Evolutionary conservation across 1,140 invertebrate genomes (phyloP).

Genomic region (Pseudomyrmex concolor): DNA sequence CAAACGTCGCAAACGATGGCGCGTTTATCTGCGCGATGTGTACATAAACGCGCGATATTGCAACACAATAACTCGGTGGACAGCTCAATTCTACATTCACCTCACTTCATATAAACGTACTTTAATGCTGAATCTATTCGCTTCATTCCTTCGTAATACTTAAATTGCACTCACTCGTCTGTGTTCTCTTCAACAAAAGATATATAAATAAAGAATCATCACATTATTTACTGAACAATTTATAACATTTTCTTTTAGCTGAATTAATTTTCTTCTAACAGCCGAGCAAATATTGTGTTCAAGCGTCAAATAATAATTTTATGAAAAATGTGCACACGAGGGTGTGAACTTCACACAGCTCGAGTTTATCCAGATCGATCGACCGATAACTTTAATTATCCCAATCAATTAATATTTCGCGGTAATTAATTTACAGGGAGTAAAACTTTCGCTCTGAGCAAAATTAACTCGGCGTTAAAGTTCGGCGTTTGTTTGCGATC

Average conservation of each 20-base stretch:
- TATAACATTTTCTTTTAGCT: neutral
- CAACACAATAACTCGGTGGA: neutral
- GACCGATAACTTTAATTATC: constrained; percentile 22
- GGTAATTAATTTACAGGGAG: neutral
- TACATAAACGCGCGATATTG: constrained; percentile 13
- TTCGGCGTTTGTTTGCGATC: neutral
- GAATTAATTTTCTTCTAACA: neutral
- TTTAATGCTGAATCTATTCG: neutral
- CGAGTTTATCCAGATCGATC: neutral
- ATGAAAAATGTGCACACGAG: neutral
- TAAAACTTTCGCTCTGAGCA: neutral
- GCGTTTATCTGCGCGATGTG: constrained; percentile 24
- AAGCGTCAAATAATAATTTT: too few relatives aligned
- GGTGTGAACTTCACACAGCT: neutral
- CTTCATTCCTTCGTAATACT: neutral
- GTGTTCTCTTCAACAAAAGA: neutral
- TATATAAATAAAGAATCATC: neutral
- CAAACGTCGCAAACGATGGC: neutral
- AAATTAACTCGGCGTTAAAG: neutral
- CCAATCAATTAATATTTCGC: neutral
- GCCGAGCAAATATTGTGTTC: neutral
- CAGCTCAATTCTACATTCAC: neutral
- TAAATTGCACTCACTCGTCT: neutral
- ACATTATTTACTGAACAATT: neutral
- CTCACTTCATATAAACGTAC: neutral